Base-by-base conservation (phyloP, 2,797 vertebrate genomes). In the Anableps anableps region DNA sequence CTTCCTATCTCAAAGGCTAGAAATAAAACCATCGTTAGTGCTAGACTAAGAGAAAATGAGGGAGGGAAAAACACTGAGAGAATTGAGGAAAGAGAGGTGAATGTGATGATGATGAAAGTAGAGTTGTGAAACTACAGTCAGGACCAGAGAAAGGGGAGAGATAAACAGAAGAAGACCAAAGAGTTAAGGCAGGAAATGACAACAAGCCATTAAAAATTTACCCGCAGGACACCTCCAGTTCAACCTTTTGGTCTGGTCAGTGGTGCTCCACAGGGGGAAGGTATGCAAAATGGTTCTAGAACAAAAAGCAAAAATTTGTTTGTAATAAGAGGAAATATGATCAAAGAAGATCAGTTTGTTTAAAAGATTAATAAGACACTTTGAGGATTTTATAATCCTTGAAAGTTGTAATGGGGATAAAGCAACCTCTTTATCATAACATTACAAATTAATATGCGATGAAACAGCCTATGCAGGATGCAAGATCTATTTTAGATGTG, bases 191-290 rank as follows among this genome's bases (percentile, higher is more conserved):
- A 80, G 76, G 82, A 78, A 88, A 88, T 82, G 78, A 87, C 86
- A 87, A 86, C 83, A 88, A 86, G 82, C 71, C 85, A 90, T 94
- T 90, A 91, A 95, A 94, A 86, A 94, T 94, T 93, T 79, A 95
- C 90, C 88, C 85, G 76, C 75, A 80, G 88, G 90, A 90, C 86
- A 83, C 86, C 90, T 94, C 64, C 5, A 74, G 80, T 75, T 79
- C 84, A 80, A 93, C 90, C 93, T 92, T 92, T 91, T 77, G 81
- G 38, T 88, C 79, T 81, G 92, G 89, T 85, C 90, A 88, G 75
- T 14, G 45, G 51, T 64, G 84, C 68, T 88, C 60, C 77, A 82
- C 75, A 53, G 68, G 17, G 38, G 64, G 48, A 83, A 84, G 78
- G 75, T 76, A 53, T 76, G 73, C 51, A 76, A 80, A 76, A 80